Base-by-base conservation (phyloP, 2,797 vertebrate species). In the Amblyopsis hoosieri region DNA sequence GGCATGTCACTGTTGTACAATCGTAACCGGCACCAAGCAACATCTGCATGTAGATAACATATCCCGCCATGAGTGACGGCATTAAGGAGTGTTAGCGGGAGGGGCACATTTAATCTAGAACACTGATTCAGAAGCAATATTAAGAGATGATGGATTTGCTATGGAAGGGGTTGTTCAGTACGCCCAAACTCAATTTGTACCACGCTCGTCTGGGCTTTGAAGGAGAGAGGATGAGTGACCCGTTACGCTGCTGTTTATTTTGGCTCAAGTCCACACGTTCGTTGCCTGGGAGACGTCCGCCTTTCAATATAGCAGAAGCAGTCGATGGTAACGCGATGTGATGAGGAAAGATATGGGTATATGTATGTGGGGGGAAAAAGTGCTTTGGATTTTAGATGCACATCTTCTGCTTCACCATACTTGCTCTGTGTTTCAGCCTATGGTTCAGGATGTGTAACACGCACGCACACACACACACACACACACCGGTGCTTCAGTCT, bases 401-500 rank as follows among this genome's bases (percentile, higher is more conserved):
- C 19, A 3, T 6, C 33, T 61, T 52, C 60, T 33, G 56, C n/a
- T 65, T 15, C 5, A 33, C 4, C 47, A 10, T 50, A 14, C 12
- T 15, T 1, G 50, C 31, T 46, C 19, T 23, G 11, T 4, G 49
- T 60, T 64, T 72, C 51, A 57, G 68, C 67, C 45, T 45, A 12
- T 42, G 66, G 64, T 45, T 86, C 77, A 72, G 77, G 61, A 68
- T 64, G 13, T 10, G 15, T 19, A 29, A 60, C 48, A 42, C 46
- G 2, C 17, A 17, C 15, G 51, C 48, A 42, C 46, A 4, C 45
- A 29, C 42, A 7, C 12, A 45, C 15, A 60, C 48, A 51, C 46
- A 60, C 66, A 63, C 66, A 76, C 76, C 71, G 42, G 31, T 71
- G 67, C 53, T 75, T 73, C 71, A 82, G 68, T 84, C 75, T 75